These are phyloP conservation scores for Pelobates cultripes DNA, from an alignment of 2,797 vertebrate genomes.

Conservation along the genomic window DNA sequence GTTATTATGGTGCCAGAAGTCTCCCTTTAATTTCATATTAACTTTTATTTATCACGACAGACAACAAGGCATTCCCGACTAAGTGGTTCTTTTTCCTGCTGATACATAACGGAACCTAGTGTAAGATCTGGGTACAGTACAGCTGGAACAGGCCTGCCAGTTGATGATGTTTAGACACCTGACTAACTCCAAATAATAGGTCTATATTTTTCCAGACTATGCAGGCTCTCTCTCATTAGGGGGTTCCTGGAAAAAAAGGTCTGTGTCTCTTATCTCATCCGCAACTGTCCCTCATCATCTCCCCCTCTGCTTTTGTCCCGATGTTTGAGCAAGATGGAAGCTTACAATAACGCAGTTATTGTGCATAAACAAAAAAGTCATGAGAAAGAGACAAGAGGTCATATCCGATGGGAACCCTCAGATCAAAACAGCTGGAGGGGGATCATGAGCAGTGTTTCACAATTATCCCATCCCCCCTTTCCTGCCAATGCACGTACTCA, in stretches of 20 bases:
- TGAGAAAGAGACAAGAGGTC: conserved; percentile 41
- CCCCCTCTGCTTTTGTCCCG: conserved; percentile 5
- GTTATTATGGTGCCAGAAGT: too few relatives aligned
- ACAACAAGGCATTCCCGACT: too few relatives aligned
- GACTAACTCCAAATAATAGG: background rate
- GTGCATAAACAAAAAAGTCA: conserved; percentile 40
- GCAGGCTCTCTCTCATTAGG: background rate
- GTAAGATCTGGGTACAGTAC: background rate
- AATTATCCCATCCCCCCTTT: background rate
- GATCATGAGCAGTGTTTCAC: conserved; percentile 1
- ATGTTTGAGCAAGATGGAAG: background rate
- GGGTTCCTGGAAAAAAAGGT: conserved; percentile 16
- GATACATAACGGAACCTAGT: background rate
- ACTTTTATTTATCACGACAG: too few relatives aligned
- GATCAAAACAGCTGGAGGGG: conserved; percentile 38
- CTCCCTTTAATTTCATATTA: too few relatives aligned
- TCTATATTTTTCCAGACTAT: background rate
- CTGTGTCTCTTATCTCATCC: conserved; percentile 37
- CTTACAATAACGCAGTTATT: background rate
- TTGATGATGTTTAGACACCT: background rate
- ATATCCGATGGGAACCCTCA: conserved; percentile 46
- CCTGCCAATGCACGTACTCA: conserved; percentile 1
- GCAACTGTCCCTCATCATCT: conserved; percentile 22
- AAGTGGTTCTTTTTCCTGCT: background rate
- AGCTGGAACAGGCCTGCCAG: background rate